Evolutionary conservation across 2,113 vertebrate species (phyloP).

Genomic region (Nyctereutes procyonoides): DNA sequence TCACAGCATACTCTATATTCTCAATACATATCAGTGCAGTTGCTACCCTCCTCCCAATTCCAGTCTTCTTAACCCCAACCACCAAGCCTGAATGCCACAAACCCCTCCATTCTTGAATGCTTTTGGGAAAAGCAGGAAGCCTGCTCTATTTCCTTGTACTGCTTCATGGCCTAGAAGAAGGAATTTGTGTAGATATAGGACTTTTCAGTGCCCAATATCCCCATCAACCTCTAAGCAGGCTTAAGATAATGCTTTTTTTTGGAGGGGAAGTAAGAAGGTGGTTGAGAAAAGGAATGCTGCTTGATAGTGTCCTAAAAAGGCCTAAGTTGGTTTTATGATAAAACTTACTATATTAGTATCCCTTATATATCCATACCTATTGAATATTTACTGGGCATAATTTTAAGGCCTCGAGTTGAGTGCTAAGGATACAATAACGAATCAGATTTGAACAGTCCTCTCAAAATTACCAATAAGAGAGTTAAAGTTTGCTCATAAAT

Average conservation of each 20-base stretch:
- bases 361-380: background rate
- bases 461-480: background rate
- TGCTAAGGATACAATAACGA: background rate
- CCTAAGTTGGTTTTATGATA: background rate
- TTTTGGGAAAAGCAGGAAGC: background rate
- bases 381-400: slow-evolving; percentile 11
- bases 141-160: background rate
- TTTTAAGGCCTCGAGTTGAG: slow-evolving; percentile 5
- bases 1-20: background rate
- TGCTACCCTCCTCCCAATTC: background rate
- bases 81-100: background rate
- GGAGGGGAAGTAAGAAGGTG: background rate
- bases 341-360: slow-evolving; percentile 14
- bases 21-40: background rate
- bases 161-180: background rate
- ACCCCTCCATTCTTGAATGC: background rate
- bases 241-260: background rate
- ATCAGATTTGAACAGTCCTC: background rate
- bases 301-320: background rate
- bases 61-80: background rate
- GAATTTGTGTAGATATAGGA: background rate
- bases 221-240: background rate
- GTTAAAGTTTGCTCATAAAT: background rate
- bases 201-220: background rate
- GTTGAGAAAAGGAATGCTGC: background rate